Evolutionary conservation across 2,888 invertebrate species (phyloP).

Genomic region (Drosophila nr. perissopoda): DNA sequence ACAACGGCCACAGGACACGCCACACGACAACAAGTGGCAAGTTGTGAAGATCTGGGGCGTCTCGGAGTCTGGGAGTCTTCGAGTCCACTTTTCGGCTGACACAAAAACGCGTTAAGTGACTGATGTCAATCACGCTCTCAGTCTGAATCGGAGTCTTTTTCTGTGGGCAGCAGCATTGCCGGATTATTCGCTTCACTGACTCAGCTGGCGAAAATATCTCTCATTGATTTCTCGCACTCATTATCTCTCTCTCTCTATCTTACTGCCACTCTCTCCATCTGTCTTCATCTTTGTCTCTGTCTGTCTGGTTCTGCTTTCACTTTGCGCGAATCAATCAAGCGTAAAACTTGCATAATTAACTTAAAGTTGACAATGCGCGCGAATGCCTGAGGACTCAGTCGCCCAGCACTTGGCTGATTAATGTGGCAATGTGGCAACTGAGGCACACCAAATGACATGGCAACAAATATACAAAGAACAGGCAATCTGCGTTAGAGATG

Average conservation of each 20-base stretch:
- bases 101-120: constrained; percentile 70
- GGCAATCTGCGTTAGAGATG: constrained; percentile 10
- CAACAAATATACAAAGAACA: constrained; percentile 26
- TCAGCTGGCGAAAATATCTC: constrained; percentile 12
- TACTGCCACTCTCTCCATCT: not conserved
- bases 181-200: constrained; percentile 67
- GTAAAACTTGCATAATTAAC: constrained; percentile 73
- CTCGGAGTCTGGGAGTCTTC: constrained; percentile 1
- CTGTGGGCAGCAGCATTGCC: constrained; percentile 33
- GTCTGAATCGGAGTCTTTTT: not conserved
- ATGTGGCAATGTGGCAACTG: constrained; percentile 48
- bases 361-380: constrained; percentile 69
- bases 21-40: not conserved
- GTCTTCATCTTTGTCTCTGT: not conserved
- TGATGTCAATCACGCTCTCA: constrained; percentile 68
- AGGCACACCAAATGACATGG: constrained; percentile 23
- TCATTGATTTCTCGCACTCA: constrained; percentile 12
- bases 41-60: not conserved
- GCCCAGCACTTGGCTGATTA: constrained; percentile 57
- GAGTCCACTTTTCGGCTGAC: constrained; percentile 37
- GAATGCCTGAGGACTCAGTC: constrained; percentile 24
- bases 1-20: constrained; percentile 29
- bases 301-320: constrained; percentile 9
- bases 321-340: constrained; percentile 67
- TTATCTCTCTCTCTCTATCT: not conserved